Percentiles rank a stretch among this genome's conserved stretches.
phyloP scores from a whole-genome alignment of 1,140 invertebrate genomes.

The Trialeurodes vaporariorum region DNA sequence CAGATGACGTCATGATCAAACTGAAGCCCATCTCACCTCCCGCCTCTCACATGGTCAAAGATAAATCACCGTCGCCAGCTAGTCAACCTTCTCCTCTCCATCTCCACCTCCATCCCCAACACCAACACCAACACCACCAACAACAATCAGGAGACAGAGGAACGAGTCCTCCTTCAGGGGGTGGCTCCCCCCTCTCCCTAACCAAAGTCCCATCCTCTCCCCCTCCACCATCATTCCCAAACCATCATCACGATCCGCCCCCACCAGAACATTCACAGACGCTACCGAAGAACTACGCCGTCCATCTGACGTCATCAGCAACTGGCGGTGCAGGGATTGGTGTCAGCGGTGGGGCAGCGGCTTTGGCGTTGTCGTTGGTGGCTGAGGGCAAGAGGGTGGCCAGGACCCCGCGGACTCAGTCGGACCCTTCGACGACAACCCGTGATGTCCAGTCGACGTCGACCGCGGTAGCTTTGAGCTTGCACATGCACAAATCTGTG shows the following conservation, averaged over 20 bases:
- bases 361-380: not conserved
- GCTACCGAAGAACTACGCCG: not conserved
- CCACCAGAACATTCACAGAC: not conserved
- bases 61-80: no score
- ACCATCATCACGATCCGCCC: slow-evolving; percentile 5
- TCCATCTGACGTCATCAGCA: no score
- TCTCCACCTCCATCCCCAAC: not conserved
- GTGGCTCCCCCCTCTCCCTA: not conserved
- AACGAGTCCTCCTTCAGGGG: no score
- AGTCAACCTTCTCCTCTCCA: slow-evolving; percentile 2
- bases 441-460: slow-evolving; percentile 5
- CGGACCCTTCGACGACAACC: slow-evolving; percentile 23
- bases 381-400: slow-evolving; percentile 16
- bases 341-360: not conserved
- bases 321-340: not conserved
- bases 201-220: not conserved
- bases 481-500: not conserved
- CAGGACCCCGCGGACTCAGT: slow-evolving; percentile 25
- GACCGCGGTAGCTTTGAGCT: not conserved
- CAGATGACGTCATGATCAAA: not conserved
- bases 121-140: not conserved
- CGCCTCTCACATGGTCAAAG: no score
- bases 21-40: not conserved
- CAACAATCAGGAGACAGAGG: no score
- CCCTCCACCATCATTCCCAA: not conserved